A percentile compares a stretch with the other conserved stretches of the same genome.
These are phyloP conservation scores for Eupithecia pulchellata DNA, from an alignment of 2,888 invertebrate species.

Conservation along the genomic window DNA sequence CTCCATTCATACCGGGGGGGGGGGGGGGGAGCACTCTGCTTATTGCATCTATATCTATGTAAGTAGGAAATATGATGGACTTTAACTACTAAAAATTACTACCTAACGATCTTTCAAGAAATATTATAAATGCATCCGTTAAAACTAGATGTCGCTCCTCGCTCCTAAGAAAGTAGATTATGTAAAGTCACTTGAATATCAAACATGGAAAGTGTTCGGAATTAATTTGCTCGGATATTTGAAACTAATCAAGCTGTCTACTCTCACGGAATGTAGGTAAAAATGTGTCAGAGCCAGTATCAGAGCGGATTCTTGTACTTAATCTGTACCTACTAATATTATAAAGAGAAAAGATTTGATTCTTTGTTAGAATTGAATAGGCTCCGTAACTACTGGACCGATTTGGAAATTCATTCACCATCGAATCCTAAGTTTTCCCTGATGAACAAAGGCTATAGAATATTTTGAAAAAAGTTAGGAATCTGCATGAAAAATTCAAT, in stretches of 20 bases:
- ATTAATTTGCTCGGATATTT: not conserved
- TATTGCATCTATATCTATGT: not conserved
- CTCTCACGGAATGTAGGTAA: not conserved
- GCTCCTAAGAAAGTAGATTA: not conserved
- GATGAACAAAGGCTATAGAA: no score
- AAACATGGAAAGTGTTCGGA: not conserved
- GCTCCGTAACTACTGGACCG: no score
- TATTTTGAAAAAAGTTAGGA: no score
- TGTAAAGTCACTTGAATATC: not conserved
- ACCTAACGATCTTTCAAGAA: not conserved
- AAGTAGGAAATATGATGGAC: not conserved
- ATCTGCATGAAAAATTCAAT: no score
- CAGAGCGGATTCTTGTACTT: no score
- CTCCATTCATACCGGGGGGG: constrained; percentile 24
- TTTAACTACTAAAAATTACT: not conserved
- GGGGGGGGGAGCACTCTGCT: not conserved
- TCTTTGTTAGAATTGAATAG: no score
- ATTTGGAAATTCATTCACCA: no score
- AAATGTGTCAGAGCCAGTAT: not conserved
- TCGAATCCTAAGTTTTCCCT: no score
- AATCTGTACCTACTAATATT: no score
- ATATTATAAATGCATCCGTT: not conserved
- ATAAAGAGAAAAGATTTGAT: no score
- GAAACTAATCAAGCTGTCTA: not conserved
- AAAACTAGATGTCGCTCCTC: no score